Conservation (phyloP, 2,113 vertebrate species). For the Bubo scandiacus region DNA sequence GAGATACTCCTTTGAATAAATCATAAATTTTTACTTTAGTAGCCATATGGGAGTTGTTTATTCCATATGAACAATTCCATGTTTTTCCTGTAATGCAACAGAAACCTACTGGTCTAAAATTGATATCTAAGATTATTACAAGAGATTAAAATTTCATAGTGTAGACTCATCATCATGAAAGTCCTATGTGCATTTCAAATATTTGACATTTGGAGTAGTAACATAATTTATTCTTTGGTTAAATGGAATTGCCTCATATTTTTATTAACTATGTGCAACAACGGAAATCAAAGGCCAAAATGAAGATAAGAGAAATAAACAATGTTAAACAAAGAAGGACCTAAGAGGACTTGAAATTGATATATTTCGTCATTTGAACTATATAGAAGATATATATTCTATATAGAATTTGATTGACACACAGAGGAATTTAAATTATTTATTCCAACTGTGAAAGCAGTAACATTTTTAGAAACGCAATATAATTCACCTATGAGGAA, state of each 20-base stretch:
- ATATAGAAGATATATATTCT: background rate
- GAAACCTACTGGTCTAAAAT: background rate
- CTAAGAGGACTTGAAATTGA: background rate
- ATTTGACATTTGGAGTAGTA: background rate
- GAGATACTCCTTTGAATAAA: background rate
- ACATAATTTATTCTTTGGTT: background rate
- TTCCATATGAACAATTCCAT: background rate
- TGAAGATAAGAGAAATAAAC: background rate
- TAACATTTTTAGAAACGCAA: background rate
- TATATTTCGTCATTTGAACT: background rate
- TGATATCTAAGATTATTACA: background rate
- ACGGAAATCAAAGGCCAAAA: background rate
- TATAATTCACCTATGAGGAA: background rate
- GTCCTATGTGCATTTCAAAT: background rate
- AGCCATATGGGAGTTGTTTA: background rate
- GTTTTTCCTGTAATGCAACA: background rate
- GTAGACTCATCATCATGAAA: background rate
- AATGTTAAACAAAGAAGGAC: background rate
- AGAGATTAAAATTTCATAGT: background rate
- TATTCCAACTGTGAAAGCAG: background rate
- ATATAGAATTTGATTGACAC: background rate
- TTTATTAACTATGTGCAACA: background rate
- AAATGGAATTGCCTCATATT: background rate
- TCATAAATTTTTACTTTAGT: background rate
- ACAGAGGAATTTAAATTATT: background rate